Evolutionary conservation across 2,797 vertebrate species (phyloP).

Genomic region (Xerus rutilus): DNA sequence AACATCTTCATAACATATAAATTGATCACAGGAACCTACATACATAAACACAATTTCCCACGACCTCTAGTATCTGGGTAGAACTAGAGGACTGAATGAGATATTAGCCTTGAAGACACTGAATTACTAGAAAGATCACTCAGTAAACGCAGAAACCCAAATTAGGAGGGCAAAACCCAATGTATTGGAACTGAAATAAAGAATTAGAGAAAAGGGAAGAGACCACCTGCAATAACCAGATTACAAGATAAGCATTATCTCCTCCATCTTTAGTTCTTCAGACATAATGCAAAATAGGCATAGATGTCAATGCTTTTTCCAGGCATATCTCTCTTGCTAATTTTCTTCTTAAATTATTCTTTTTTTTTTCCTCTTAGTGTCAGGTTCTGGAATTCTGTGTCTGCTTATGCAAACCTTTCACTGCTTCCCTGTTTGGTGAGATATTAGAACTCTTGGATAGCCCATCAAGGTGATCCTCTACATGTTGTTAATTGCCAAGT

Average conservation of each 20-base stretch:
- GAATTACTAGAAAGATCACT: background rate
- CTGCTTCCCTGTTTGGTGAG: background rate
- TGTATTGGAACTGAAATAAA: background rate
- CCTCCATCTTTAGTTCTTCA: background rate
- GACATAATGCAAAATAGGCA: background rate
- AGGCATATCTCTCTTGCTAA: background rate
- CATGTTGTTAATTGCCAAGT: background rate
- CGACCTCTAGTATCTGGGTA: background rate
- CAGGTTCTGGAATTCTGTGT: background rate
- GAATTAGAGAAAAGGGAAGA: background rate
- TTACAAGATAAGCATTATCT: background rate
- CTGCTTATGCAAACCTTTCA: background rate
- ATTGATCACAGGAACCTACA: background rate
- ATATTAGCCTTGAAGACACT: background rate
- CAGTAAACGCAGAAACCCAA: background rate
- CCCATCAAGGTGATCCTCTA: background rate
- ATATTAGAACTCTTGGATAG: background rate
- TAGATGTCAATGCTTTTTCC: background rate
- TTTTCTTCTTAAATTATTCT: background rate
- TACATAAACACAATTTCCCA: background rate
- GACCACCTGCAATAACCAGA: background rate
- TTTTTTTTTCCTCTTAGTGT: background rate
- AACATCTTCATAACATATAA: background rate
- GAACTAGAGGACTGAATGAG: background rate
- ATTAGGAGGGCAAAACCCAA: background rate